Evolutionary conservation across 2,888 invertebrate species (phyloP).

Genomic region (Catocala sponsa): DNA sequence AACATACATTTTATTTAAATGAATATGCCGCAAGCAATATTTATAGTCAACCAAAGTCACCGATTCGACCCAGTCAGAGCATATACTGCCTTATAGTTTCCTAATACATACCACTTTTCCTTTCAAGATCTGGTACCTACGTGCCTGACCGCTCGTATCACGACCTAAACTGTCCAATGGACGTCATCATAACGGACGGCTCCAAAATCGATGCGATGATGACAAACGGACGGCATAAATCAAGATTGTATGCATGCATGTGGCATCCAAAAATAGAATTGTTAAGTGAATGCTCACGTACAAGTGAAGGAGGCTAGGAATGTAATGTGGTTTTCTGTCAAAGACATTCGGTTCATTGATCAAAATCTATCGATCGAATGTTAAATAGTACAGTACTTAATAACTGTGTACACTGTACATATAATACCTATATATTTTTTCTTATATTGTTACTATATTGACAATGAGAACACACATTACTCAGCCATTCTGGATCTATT

Average conservation of each 20-base stretch:
- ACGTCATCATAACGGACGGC: constrained; percentile 3
- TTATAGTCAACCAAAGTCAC: too few species aligned
- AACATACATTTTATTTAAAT: too few species aligned
- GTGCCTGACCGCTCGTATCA: background rate
- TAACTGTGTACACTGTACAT: too few species aligned
- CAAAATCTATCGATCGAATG: too few species aligned
- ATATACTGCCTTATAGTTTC: background rate
- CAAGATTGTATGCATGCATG: background rate
- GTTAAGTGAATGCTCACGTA: background rate
- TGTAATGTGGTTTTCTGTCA: background rate
- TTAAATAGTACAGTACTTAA: too few species aligned
- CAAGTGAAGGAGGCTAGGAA: background rate
- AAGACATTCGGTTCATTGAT: too few species aligned
- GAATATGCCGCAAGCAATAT: too few species aligned
- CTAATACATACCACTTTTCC: background rate
- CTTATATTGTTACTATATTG: too few species aligned
- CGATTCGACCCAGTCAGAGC: background rate
- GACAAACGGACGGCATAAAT: constrained; percentile 7
- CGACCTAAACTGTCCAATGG: background rate
- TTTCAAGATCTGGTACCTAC: background rate
- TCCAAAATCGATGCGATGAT: background rate
- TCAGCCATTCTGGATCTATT: too few species aligned
- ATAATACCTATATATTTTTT: too few species aligned
- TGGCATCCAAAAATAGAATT: background rate
- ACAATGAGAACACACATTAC: too few species aligned